These are phyloP conservation scores for Rhinichthys klamathensis DNA, from an alignment of 2,113 vertebrate genomes.

Conservation along the genomic window DNA sequence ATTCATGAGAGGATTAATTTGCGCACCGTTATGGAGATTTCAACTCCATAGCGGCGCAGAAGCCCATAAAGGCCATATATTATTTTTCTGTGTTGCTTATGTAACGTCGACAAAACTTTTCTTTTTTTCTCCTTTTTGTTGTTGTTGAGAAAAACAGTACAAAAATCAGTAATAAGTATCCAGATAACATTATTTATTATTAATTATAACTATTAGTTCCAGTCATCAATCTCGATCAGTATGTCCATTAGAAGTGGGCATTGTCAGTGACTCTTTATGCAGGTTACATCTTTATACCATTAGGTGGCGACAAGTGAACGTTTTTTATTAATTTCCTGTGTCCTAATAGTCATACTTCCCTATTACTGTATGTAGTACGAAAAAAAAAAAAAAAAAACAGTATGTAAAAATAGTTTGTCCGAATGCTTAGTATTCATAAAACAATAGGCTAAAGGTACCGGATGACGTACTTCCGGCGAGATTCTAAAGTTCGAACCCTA, in stretches of 20 bases:
- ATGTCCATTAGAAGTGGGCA: background rate
- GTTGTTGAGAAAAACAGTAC: background rate
- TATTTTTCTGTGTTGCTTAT: background rate
- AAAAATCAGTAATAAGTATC: background rate
- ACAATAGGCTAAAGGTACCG: too few relatives aligned
- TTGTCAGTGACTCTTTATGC: background rate
- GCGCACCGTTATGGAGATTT: background rate
- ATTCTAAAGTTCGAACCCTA: too few relatives aligned
- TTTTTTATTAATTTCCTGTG: background rate
- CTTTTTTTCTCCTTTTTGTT: background rate
- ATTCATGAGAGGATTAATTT: conserved; percentile 24
- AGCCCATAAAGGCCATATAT: background rate
- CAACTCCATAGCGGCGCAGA: background rate
- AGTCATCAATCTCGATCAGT: background rate
- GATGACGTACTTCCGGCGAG: too few relatives aligned
- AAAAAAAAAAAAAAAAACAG: too few relatives aligned
- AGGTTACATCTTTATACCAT: background rate
- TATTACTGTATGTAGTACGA: too few relatives aligned
- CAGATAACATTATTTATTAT: conserved; percentile 1
- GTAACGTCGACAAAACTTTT: background rate
- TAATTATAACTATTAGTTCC: background rate
- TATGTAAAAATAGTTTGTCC: too few relatives aligned
- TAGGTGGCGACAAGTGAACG: background rate
- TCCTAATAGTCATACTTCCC: background rate
- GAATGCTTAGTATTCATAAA: too few relatives aligned